These are phyloP conservation scores for Athripsodes cinereus DNA, from an alignment of 2,888 invertebrate genomes.

Conservation along the genomic window DNA sequence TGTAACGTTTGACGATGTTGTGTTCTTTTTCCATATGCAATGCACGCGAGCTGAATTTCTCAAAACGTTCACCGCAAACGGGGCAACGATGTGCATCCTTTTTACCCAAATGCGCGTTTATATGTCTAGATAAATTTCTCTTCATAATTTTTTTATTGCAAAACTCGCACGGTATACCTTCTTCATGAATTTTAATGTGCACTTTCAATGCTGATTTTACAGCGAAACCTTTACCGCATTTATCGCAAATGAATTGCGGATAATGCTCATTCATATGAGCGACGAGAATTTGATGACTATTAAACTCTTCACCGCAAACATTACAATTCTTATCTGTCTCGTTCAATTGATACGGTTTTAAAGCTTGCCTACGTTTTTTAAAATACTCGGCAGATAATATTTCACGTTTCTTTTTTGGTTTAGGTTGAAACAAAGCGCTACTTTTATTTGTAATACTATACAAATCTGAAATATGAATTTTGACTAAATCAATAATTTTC, in stretches of 20 bases:
- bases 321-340: constrained; percentile 4
- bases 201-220: not conserved
- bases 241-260: constrained; percentile 4
- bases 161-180: constrained; percentile 4
- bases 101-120: constrained; percentile 4
- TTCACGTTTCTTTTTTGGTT: not conserved
- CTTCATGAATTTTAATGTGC: not conserved
- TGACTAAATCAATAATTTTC: not conserved
- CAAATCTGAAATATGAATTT: not conserved
- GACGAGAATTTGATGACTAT: constrained; percentile 1
- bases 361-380: not conserved
- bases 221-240: constrained; percentile 2
- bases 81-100: constrained; percentile 2
- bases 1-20: constrained; percentile 1
- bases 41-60: not conserved
- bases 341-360: not conserved
- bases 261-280: constrained; percentile 8
- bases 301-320: not conserved
- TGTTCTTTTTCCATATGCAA: constrained; percentile 6
- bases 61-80: not conserved
- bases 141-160: constrained; percentile 6
- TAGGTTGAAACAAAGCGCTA: not conserved
- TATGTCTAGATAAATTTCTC: not conserved
- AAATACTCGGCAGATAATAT: not conserved
- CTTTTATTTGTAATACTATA: not conserved